A percentile compares a stretch with the other conserved stretches of the same genome.
Conservation (phyloP, 2,797 vertebrate species). For the Linurgus olivaceus region DNA sequence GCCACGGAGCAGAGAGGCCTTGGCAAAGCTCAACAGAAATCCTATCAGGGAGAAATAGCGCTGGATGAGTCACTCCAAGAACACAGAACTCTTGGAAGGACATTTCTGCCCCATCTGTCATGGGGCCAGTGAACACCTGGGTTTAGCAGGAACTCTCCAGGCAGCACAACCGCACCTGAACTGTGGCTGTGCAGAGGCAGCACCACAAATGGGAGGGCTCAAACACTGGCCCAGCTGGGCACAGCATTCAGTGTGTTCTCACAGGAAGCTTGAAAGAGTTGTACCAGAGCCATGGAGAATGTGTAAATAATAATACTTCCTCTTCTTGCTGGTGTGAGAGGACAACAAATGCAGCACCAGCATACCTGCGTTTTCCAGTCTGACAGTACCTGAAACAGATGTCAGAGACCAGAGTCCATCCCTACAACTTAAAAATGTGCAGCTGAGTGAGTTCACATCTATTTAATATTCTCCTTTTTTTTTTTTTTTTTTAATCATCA, state of each 20-base stretch:
- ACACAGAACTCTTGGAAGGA: not conserved
- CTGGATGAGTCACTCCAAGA: not conserved
- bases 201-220: not conserved
- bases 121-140: accelerated
- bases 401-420: not conserved
- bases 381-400: not conserved
- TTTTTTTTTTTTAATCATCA: not conserved
- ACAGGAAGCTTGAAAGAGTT: not conserved
- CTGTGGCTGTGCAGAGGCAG: not conserved
- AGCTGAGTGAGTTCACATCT: accelerated
- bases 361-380: not conserved
- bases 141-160: not conserved
- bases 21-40: not conserved
- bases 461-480: not conserved
- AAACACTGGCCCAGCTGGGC: not conserved
- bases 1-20: not conserved
- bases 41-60: not conserved
- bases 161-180: not conserved
- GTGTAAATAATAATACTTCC: not conserved
- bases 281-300: not conserved
- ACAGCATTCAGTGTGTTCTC: not conserved
- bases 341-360: not conserved
- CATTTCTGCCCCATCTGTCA: not conserved
- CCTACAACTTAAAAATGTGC: not conserved
- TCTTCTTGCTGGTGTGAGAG: not conserved